These are phyloP conservation scores for Rhyacophila evoluta DNA, from an alignment of 2,888 invertebrate genomes.

Conservation along the genomic window DNA sequence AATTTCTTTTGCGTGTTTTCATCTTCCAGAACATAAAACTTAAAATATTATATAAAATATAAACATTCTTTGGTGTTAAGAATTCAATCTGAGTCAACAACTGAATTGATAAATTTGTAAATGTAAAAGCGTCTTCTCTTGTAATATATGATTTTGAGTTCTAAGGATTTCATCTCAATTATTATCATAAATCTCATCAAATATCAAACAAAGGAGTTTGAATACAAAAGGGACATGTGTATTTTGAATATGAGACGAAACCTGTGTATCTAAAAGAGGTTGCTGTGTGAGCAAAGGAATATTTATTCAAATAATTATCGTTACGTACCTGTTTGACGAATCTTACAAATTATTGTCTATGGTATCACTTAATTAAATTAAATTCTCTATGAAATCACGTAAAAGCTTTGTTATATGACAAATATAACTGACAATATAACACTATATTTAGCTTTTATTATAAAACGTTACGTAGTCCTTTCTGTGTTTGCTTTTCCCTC, in stretches of 20 bases:
- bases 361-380: neutral
- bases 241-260: neutral
- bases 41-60: too few relatives aligned
- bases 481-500: too few relatives aligned
- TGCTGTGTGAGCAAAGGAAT: neutral
- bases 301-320: neutral
- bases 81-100: too few relatives aligned
- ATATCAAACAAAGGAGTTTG: neutral
- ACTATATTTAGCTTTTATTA: too few relatives aligned
- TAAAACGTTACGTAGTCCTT: too few relatives aligned
- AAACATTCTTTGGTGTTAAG: too few relatives aligned
- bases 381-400: neutral
- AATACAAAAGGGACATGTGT: neutral
- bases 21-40: too few relatives aligned
- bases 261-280: neutral
- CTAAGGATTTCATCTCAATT: neutral
- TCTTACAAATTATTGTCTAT: neutral
- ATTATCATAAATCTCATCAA: neutral
- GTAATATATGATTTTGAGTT: too few relatives aligned
- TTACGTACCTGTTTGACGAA: neutral
- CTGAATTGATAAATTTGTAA: too few relatives aligned
- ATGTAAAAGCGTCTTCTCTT: too few relatives aligned
- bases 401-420: neutral
- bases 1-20: too few relatives aligned
- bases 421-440: too few relatives aligned